Percentiles rank a stretch among this genome's conserved stretches.
Conservation (phyloP, 2,797 vertebrate species). For the Pteropus rufus region DNA sequence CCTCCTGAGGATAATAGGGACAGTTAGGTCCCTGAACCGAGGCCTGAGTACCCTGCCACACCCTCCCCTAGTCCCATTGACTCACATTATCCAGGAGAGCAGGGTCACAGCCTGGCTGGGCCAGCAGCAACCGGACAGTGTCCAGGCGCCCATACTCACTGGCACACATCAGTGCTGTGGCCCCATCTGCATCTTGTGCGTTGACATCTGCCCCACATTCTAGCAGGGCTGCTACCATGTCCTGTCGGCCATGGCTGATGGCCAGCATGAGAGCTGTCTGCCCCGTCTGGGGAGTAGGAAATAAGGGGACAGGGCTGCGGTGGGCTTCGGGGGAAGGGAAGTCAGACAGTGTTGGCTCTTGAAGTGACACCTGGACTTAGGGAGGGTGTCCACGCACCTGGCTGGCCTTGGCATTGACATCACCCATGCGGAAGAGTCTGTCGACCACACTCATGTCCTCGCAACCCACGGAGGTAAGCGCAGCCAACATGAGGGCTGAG, state of each 20-base stretch:
- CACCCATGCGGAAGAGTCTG: conserved; percentile 91
- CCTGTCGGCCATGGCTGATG: conserved; percentile 92
- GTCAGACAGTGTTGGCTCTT: not conserved
- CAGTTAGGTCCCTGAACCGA: not conserved
- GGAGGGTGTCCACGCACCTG: conserved; percentile 83
- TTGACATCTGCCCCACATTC: conserved; percentile 91
- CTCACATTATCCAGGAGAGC: conserved; percentile 92
- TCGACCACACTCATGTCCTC: conserved; percentile 91
- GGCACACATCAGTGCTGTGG: conserved; percentile 96
- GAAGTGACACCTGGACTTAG: accelerated
- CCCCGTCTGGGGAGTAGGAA: conserved; percentile 85
- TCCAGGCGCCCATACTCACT: conserved; percentile 93
- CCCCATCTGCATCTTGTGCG: conserved; percentile 94
- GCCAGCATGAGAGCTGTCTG: conserved; percentile 97
- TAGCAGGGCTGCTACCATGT: conserved; percentile 93
- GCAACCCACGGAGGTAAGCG: conserved; percentile 90
- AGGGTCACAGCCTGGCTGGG: conserved; percentile 90
- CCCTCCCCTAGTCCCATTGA: accelerated
- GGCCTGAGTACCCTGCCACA: not conserved
- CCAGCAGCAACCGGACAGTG: conserved; percentile 92
- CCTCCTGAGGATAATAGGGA: conserved; percentile 84
- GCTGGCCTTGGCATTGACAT: conserved; percentile 94
- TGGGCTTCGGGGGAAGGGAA: not conserved
- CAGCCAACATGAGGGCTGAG: conserved; percentile 96
- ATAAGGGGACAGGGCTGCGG: not conserved